Percentiles rank a stretch among this genome's conserved stretches.
Conservation (phyloP, 2,888 invertebrate species). For the Chromoteleia sp. region DNA sequence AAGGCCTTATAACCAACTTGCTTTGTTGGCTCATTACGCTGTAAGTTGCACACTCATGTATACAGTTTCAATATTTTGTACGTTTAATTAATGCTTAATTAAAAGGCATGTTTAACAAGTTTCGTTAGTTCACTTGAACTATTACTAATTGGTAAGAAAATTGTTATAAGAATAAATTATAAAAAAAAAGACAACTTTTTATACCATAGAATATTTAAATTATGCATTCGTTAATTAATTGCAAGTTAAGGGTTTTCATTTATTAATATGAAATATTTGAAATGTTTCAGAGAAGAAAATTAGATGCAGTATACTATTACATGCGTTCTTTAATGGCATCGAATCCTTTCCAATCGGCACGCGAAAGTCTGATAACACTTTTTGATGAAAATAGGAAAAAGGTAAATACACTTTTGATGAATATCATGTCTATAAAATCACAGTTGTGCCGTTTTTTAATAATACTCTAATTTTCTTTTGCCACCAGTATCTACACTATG, state of each 20-base stretch:
- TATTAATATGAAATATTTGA: constrained; percentile 1
- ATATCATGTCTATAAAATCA: constrained; percentile 14
- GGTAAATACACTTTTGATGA: constrained; percentile 84
- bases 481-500: constrained; percentile 87
- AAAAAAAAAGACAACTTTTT: no score
- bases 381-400: constrained; percentile 97
- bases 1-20: constrained; percentile 97
- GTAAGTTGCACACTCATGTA: constrained; percentile 85
- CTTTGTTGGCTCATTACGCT: constrained; percentile 93
- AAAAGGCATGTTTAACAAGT: not conserved
- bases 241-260: not conserved
- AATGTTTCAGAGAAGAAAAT: constrained; percentile 91
- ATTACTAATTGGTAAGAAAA: no score
- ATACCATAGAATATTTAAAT: no score
- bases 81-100: not conserved
- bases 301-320: constrained; percentile 98
- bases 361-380: constrained; percentile 93
- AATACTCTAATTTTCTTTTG: constrained; percentile 82
- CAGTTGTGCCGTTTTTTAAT: constrained; percentile 76
- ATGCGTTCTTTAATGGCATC: constrained; percentile 97
- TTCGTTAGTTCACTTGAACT: not conserved
- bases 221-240: no score
- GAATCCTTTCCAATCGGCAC: constrained; percentile 96
- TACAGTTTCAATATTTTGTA: not conserved
- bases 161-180: no score